Conservation (phyloP, 2,113 vertebrate species). For the Caretta caretta region DNA sequence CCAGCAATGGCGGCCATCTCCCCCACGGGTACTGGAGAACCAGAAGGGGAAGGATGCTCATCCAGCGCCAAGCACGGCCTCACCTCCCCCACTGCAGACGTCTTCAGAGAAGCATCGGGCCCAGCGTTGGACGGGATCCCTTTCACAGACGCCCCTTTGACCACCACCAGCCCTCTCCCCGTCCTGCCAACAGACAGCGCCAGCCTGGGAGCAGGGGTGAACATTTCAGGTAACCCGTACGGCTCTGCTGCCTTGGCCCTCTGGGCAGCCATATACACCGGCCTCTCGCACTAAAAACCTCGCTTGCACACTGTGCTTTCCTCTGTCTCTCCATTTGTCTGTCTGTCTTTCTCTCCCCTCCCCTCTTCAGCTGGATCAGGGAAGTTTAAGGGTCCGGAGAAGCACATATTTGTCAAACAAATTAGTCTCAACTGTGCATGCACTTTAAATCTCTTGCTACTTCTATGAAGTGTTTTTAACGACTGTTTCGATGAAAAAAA, state of each 20-base stretch:
- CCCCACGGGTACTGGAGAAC: constrained; percentile 14
- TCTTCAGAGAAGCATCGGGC: constrained; percentile 20
- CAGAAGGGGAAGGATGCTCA: constrained; percentile 4
- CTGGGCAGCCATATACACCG: constrained; percentile 44
- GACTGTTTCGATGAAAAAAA: constrained; percentile 82
- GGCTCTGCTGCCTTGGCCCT: constrained; percentile 23
- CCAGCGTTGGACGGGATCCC: neutral
- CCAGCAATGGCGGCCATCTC: constrained; percentile 31
- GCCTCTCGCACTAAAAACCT: constrained; percentile 32
- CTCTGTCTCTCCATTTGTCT: neutral
- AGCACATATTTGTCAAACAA: constrained; percentile 69
- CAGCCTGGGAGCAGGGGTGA: constrained; percentile 62
- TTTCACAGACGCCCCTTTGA: neutral
- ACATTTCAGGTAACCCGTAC: constrained; percentile 67
- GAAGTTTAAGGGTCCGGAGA: constrained; percentile 65
- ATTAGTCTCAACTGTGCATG: constrained; percentile 53
- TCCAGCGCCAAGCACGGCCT: constrained; percentile 20
- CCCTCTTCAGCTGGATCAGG: constrained; percentile 51
- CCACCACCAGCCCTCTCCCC: constrained; percentile 48
- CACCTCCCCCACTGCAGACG: neutral
- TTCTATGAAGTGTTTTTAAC: constrained; percentile 89
- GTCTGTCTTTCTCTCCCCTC: neutral
- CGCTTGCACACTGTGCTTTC: constrained; percentile 54
- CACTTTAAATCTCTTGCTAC: constrained; percentile 74
- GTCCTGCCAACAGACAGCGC: constrained; percentile 76